Base-by-base conservation (phyloP, 2,113 vertebrate genomes). In the Stigmatopora argus region DNA sequence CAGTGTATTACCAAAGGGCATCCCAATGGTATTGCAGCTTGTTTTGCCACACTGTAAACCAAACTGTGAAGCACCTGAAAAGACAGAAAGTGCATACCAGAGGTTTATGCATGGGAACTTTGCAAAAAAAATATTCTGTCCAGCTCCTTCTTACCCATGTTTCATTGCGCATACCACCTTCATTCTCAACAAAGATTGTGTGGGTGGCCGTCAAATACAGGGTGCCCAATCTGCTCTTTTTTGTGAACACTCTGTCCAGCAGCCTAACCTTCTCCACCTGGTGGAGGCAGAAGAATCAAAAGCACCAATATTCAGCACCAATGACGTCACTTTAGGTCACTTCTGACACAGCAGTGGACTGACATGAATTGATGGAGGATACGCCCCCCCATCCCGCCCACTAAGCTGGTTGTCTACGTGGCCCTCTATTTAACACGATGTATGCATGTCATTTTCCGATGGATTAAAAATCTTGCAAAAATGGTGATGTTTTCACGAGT, bases 121-220 rank as follows among this genome's bases (percentile, higher is more conserved):
- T 31, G 26, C 26, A 31, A 31, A 31, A 31, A 31, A 31, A 31
- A 31, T 2, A 31, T 10, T 52, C 7, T 1, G 2, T 19, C 31
- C 8, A 53, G 53, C 89, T 72, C 23, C 9, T 48, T 51, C 90
- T 75, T 92, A 98, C 96, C 96, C 95, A 98, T 15, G 94, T 94
- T 88, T 98, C 95, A 84, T 89, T 96, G 73, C 91, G 92, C 53
- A 89, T 78, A 64, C 93, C 92, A 21, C 90, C 88, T 52, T 89
- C 82, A 60, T 87, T 94, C 80, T 95, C 94, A 57, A 96, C 94
- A 70, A 97, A 97, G 84, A 98, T 96, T 77, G 93, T 91, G 76
- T 98, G 96, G 5, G 95, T 97, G 52, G 94, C 94, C 2, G 95
- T 98, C 81, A 98, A 84, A 85, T 98, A 97, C 18, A 98, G 79